Conservation (phyloP, 2,888 invertebrate species). For the Megastigmus dorsalis region DNA sequence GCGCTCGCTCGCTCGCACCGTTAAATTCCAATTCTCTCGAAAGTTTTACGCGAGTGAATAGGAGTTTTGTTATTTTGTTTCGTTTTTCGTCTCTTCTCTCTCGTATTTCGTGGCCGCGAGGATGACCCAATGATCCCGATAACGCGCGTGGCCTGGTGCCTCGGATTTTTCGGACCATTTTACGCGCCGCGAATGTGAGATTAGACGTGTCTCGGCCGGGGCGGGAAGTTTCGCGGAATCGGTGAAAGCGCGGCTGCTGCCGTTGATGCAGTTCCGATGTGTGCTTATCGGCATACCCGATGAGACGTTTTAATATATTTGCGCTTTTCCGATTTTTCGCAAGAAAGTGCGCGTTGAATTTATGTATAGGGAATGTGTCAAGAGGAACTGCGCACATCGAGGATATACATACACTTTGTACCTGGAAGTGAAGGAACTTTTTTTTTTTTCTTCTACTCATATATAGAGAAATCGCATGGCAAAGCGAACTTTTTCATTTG, state of each 20-base stretch:
- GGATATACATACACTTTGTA: not conserved
- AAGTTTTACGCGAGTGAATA: no score
- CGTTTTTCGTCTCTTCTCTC: not conserved
- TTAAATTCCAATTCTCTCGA: conserved; percentile 12
- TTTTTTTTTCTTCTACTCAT: not conserved
- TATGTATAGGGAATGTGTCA: conserved; percentile 3
- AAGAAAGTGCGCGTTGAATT: not conserved
- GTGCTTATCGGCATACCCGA: no score
- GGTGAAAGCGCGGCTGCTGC: not conserved
- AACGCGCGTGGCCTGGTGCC: conserved; percentile 63
- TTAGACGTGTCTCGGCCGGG: not conserved
- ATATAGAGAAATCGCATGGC: conserved; percentile 4
- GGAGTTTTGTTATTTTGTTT: no score
- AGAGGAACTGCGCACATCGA: not conserved
- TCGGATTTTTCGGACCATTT: conserved; percentile 35
- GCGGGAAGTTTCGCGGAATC: not conserved
- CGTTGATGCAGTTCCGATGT: not conserved
- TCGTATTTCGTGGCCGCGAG: conserved; percentile 44
- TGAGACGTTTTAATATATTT: not conserved
- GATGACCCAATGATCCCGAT: conserved; percentile 70
- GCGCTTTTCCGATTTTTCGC: not conserved
- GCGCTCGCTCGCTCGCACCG: conserved; percentile 35
- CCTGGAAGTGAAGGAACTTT: not conserved
- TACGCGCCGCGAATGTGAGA: not conserved
- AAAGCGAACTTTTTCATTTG: conserved; percentile 22